Conservation (phyloP, 2,797 vertebrate genomes). For the Macropodus opercularis region DNA sequence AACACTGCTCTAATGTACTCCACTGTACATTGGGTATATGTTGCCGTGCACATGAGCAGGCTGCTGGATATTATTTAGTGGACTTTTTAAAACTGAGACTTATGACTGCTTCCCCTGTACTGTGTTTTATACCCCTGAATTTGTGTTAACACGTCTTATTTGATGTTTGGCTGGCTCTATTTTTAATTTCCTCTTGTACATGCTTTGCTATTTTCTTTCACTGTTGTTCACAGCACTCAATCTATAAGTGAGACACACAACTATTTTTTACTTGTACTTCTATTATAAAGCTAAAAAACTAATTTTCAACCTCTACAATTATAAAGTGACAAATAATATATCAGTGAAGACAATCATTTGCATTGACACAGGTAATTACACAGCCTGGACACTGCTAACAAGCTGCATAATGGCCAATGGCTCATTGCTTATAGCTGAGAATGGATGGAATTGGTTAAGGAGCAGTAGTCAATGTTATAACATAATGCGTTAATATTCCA, state of each 20-base stretch:
- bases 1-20: too few relatives aligned
- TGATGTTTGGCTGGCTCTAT: too few relatives aligned
- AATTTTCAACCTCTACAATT: slow-evolving; percentile 63
- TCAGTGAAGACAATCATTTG: slow-evolving; percentile 73
- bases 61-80: too few relatives aligned
- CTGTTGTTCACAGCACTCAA: neutral
- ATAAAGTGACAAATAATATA: slow-evolving; percentile 72
- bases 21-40: too few relatives aligned
- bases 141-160: too few relatives aligned
- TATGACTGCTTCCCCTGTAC: too few relatives aligned
- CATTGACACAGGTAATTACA: slow-evolving; percentile 81
- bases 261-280: neutral
- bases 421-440: slow-evolving; percentile 75
- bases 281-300: slow-evolving; percentile 20
- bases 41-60: too few relatives aligned
- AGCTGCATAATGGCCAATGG: slow-evolving; percentile 79
- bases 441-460: slow-evolving; percentile 76
- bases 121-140: too few relatives aligned
- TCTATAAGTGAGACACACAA: neutral
- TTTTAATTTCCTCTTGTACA: too few relatives aligned
- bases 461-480: slow-evolving; percentile 75
- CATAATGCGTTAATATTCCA: slow-evolving; percentile 72
- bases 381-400: slow-evolving; percentile 80
- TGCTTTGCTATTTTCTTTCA: too few relatives aligned
- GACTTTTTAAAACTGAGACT: too few relatives aligned